Base-by-base conservation (phyloP, 2,797 vertebrate genomes). In the Cynopterus sphinx region DNA sequence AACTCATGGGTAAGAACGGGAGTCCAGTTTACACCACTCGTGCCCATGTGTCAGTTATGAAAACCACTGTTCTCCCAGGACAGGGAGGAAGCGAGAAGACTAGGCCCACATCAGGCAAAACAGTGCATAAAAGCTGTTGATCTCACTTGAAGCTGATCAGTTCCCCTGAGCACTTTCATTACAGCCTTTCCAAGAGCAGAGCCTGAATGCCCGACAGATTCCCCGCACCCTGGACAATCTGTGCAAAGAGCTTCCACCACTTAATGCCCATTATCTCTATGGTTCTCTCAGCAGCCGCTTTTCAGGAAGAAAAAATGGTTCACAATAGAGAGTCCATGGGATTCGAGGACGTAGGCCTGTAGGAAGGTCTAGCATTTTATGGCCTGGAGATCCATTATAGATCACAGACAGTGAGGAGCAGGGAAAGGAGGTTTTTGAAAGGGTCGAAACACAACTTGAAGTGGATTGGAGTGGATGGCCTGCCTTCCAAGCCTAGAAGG, bases 241-340 rank as follows among this genome's bases (percentile, higher is more conserved):
- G 41, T 46, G 70, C 70, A 95, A 77, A 94, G 86, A 95, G 87
- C 70, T 59, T 33, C 59, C 15, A 5, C 77, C 28, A 77, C 84
- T 77, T 82, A 73, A 51, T 3, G 6, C 28, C 61, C 92, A 53
- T 94, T 73, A 79, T 86, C 90, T 63, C 70, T 28, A 13, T 4
- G n/a, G 15, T 49, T 71, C 70, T 86, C 41, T 53, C 46, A 31
- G 16, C 67, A 46, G 73, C 26, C 41, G 1, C 81, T 61, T 78
- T 84, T 46, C 81, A 92, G 91, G 88, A 89, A 93, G 55, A 77
- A 11, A 49, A 49, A 16, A 5, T 49, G 49, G 49, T 49, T 26
- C 55, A 57, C 36, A 84, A 59, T 0, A 65, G 17, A 33, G 36
- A 59, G 65, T 71, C 31, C n/a, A 2, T 2, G 28, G n/a, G 15